Evolutionary conservation across 2,888 invertebrate genomes (phyloP).

Genomic region (Labia minor): DNA sequence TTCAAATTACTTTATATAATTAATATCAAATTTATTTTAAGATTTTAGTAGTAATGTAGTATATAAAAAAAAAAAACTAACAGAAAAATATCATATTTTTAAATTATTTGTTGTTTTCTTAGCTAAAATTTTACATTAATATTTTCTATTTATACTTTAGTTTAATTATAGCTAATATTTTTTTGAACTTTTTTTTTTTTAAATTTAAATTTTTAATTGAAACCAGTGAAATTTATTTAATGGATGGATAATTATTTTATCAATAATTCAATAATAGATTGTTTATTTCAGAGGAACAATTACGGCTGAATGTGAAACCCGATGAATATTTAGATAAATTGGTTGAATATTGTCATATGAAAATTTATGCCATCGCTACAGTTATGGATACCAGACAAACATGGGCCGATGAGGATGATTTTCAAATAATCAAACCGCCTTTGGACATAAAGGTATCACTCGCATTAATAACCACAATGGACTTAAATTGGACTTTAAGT

Average conservation of each 20-base stretch:
- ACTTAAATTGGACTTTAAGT: not conserved
- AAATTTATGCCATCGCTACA: slow-evolving; percentile 64
- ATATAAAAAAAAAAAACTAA: no score
- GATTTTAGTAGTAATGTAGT: not conserved
- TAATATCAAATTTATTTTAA: not conserved
- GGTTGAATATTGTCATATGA: slow-evolving; percentile 70
- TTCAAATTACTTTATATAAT: not conserved
- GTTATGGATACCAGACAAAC: slow-evolving; percentile 71
- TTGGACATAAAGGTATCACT: slow-evolving; percentile 57
- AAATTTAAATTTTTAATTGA: no score
- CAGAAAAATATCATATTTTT: no score
- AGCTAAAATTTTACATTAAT: no score
- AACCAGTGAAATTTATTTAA: no score
- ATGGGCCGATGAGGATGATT: slow-evolving; percentile 74
- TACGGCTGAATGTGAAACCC: slow-evolving; percentile 46
- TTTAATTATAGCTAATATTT: no score
- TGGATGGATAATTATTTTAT: no score
- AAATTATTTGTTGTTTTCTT: no score
- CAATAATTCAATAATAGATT: no score
- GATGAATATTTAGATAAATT: slow-evolving; percentile 67
- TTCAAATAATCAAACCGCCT: slow-evolving; percentile 62
- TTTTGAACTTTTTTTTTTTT: no score
- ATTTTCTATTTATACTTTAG: no score
- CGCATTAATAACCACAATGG: not conserved
- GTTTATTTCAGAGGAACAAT: slow-evolving; percentile 45